A percentile compares a stretch with the other conserved stretches of the same genome.
Conservation (phyloP, 2,888 invertebrate species). For the Clitarchus hookeri region DNA sequence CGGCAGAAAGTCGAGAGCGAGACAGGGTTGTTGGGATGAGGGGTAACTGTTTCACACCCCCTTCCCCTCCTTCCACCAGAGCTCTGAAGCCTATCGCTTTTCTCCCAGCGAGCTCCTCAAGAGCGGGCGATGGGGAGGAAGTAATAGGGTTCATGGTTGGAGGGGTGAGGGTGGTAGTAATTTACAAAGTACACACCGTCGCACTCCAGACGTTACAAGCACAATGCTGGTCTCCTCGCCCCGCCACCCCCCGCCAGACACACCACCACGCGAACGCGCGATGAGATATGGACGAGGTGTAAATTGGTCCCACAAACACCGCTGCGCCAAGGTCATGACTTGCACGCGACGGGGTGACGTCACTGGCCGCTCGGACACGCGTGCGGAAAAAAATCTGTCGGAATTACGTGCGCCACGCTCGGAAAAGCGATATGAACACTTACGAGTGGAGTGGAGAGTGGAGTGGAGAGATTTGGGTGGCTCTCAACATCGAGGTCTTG, state of each 20-base stretch:
- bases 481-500: too few species aligned
- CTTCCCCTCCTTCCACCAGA: too few species aligned
- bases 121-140: background rate
- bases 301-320: background rate
- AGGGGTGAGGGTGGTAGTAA: background rate
- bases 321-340: background rate
- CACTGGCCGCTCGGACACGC: background rate
- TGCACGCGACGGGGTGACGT: background rate
- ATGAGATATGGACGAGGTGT: background rate
- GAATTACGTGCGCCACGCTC: too few species aligned
- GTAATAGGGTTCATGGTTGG: background rate
- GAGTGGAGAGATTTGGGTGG: too few species aligned
- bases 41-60: background rate
- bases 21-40: background rate
- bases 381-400: too few species aligned
- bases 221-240: background rate
- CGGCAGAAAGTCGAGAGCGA: background rate
- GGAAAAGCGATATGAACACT: too few species aligned
- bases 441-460: too few species aligned
- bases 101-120: background rate
- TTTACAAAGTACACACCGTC: constrained; percentile 2
- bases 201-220: background rate
- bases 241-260: background rate
- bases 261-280: background rate
- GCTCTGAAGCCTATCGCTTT: background rate